Base-by-base conservation (phyloP, 2,888 invertebrate genomes). In the Oscheius sp. region DNA sequence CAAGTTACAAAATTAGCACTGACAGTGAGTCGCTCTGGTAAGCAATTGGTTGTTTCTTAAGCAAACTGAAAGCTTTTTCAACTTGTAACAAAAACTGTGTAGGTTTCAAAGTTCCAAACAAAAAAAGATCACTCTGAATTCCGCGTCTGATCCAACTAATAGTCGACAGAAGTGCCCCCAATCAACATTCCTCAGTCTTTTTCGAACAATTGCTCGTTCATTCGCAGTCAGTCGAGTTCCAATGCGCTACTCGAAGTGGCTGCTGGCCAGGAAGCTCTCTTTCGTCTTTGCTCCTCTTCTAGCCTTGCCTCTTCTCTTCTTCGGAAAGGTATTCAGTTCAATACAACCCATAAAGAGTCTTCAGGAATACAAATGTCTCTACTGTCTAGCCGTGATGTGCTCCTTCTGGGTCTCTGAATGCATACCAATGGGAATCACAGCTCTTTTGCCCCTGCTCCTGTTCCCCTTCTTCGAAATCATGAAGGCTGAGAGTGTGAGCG, bases 221-320 rank as follows among this genome's bases (percentile, higher is more conserved):
- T 33, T 29, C 57, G 9, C 57, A 29, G 57, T 37, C 13, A 35
- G 33, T 33, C 33, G 35, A 35, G 3, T 1, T 37, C 60, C 35
- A 29, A 11, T 33, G 33, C 60, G 21, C 58, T 33, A 58, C 5
- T 47, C 48, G 21, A 65, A 65, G 32, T 2, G 48, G 13, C 50
- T 68, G 13, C 55, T 68, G 37, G 55, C 55, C 29, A 33, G 29
- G 42, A 68, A 68, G 68, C 10, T 35, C 55, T n/a, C 53, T 10
- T 68, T 68, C 55, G 10, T 68, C 37, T 1, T 76, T 29, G 81
- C 83, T 3, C 83, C 83, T 1, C 68, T 81, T n/a, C 60, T 83
- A n/a, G 73, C 77, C n/a, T 70, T 65, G 9, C 83, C 83, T 2
- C 65, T 83, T 10, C 60, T 76, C 11, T 79, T 79, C 55, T 77